Evolutionary conservation across 2,113 vertebrate species (phyloP).

Genomic region (Bufo gargarizans): DNA sequence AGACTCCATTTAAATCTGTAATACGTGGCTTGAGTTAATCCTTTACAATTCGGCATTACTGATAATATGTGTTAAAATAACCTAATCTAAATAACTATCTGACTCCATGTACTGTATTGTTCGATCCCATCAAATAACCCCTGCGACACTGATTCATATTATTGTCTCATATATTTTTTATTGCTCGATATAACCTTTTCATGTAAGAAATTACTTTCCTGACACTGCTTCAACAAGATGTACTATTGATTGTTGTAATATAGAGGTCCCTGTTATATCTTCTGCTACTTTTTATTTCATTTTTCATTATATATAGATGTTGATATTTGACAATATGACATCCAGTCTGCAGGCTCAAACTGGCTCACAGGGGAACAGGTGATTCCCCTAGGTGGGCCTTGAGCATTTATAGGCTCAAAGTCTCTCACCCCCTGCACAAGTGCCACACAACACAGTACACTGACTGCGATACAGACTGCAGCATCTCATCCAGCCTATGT

Average conservation of each 20-base stretch:
- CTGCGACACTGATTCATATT: not conserved
- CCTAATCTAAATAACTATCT: not conserved
- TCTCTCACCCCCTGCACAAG: too few species aligned
- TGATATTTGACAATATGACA: not conserved
- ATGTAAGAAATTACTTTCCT: not conserved
- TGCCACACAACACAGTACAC: too few species aligned
- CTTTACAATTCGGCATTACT: not conserved
- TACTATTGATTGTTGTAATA: not conserved
- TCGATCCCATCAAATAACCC: not conserved
- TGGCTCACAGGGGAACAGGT: too few species aligned
- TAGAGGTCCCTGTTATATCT: not conserved
- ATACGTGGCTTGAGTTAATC: not conserved
- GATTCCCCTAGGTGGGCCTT: too few species aligned
- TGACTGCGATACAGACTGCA: too few species aligned
- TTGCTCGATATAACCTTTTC: not conserved
- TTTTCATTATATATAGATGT: not conserved
- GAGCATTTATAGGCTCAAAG: too few species aligned
- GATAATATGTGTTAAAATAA: too few species aligned
- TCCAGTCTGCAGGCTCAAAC: too few species aligned
- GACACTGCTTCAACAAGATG: not conserved
- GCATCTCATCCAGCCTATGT: too few species aligned
- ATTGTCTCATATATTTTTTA: not conserved
- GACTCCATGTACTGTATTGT: not conserved
- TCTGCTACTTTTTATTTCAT: not conserved
- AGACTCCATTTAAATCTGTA: too few species aligned